Evolutionary conservation across 2,113 vertebrate species (phyloP).

Genomic region (Eira barbara): DNA sequence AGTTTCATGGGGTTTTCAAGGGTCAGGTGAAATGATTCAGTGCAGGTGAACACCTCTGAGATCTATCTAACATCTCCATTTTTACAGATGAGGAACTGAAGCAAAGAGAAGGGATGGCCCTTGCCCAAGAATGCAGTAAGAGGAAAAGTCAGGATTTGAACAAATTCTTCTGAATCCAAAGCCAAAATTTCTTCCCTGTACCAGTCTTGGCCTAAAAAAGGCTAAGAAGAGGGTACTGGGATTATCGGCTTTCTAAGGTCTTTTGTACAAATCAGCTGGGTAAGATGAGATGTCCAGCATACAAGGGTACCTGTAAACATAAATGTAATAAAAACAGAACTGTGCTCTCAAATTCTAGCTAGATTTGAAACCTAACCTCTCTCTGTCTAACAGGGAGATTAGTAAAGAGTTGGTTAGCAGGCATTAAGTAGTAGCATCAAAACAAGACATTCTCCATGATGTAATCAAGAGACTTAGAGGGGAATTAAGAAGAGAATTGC

Average conservation of each 20-base stretch:
- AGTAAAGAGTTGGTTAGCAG: background rate
- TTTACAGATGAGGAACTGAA: background rate
- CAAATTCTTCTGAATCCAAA: background rate
- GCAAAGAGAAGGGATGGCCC: background rate
- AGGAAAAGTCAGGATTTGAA: background rate
- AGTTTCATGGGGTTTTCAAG: background rate
- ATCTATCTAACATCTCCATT: background rate
- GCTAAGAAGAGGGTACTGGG: background rate
- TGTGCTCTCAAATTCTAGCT: background rate
- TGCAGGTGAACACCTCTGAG: background rate
- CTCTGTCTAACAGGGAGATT: background rate
- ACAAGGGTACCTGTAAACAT: background rate
- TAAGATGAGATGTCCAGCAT: background rate
- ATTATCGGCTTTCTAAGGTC: background rate
- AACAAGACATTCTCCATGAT: slow-evolving; percentile 9
- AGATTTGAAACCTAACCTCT: background rate
- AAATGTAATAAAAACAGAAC: background rate
- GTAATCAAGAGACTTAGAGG: background rate
- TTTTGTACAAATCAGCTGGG: background rate
- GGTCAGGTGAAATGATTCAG: background rate
- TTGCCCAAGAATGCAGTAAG: background rate
- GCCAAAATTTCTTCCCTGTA: background rate
- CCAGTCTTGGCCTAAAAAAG: background rate
- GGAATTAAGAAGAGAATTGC: background rate
- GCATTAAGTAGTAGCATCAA: background rate